phyloP scores from a whole-genome alignment of 2,797 vertebrate genomes.

The Moxostoma hubbsi region DNA sequence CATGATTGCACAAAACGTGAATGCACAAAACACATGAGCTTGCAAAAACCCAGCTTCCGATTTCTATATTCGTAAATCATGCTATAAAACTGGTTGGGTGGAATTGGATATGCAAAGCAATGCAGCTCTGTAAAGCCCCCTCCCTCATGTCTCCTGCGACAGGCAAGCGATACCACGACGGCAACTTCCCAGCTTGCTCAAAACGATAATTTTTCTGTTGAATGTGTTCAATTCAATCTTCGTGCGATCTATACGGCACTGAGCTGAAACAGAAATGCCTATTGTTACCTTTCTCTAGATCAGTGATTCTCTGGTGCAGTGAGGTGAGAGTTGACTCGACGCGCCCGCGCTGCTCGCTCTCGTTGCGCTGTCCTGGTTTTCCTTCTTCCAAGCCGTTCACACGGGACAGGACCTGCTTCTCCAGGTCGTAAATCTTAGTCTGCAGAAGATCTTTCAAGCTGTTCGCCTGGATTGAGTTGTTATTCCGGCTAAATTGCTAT shows the following conservation, averaged over 20 bases:
- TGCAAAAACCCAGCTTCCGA: conserved; percentile 28
- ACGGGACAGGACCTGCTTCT: conserved; percentile 93
- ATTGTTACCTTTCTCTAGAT: conserved; percentile 92
- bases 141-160: conserved; percentile 1
- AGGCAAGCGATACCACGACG: neutral
- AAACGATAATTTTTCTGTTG: no score
- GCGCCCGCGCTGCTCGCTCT: conserved; percentile 91
- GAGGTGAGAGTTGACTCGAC: conserved; percentile 94
- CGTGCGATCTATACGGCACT: neutral
- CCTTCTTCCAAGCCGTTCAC: conserved; percentile 95
- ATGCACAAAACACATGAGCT: conserved; percentile 6
- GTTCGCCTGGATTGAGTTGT: conserved; percentile 91
- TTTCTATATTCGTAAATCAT: conserved; percentile 39
- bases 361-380: conserved; percentile 86
- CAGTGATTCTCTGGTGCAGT: conserved; percentile 94
- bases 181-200: conserved; percentile 1
- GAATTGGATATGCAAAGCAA: conserved; percentile 60
- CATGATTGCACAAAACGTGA: conserved; percentile 61
- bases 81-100: conserved; percentile 47
- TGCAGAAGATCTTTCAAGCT: conserved; percentile 95
- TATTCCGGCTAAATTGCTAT: conserved; percentile 94
- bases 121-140: conserved; percentile 41
- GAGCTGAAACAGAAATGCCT: neutral
- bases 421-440: conserved; percentile 94
- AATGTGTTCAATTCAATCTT: neutral